phyloP scores from a whole-genome alignment of 2,797 vertebrate species.

The Alfaro cultratus region DNA sequence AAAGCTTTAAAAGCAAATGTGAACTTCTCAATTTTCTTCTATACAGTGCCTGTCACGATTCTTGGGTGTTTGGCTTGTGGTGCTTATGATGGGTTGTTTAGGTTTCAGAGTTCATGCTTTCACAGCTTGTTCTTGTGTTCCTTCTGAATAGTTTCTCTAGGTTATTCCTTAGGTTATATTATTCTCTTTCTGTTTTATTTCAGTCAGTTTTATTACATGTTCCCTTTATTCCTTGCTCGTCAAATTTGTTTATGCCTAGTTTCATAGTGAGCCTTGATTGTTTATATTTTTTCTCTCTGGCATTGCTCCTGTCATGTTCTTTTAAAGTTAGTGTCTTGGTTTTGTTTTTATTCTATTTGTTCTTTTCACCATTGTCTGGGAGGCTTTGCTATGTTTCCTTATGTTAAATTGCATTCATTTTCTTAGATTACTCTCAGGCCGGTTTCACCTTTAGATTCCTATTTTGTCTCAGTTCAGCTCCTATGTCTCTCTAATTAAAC shows the following conservation, averaged over 20 bases:
- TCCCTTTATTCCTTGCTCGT: background rate
- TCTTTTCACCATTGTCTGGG: background rate
- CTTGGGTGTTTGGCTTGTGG: background rate
- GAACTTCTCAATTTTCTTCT: background rate
- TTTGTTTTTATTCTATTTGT: background rate
- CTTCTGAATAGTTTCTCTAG: background rate
- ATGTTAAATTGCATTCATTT: too few species aligned
- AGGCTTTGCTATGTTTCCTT: background rate
- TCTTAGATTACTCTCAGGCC: too few species aligned
- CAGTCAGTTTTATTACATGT: background rate
- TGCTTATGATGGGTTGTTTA: background rate
- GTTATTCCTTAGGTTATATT: background rate
- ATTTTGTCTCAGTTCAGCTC: background rate
- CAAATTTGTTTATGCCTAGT: background rate
- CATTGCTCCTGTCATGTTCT: background rate
- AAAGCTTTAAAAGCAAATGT: background rate
- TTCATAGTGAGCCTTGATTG: background rate
- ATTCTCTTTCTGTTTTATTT: background rate
- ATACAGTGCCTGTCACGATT: background rate
- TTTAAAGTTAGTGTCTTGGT: background rate
- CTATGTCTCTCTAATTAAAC: too few species aligned
- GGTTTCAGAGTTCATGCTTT: background rate
- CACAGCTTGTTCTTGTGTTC: background rate
- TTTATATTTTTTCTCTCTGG: too few species aligned
- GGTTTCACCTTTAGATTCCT: too few species aligned